Conservation (phyloP, 2,888 invertebrate genomes). For the Buathra laborator region DNA sequence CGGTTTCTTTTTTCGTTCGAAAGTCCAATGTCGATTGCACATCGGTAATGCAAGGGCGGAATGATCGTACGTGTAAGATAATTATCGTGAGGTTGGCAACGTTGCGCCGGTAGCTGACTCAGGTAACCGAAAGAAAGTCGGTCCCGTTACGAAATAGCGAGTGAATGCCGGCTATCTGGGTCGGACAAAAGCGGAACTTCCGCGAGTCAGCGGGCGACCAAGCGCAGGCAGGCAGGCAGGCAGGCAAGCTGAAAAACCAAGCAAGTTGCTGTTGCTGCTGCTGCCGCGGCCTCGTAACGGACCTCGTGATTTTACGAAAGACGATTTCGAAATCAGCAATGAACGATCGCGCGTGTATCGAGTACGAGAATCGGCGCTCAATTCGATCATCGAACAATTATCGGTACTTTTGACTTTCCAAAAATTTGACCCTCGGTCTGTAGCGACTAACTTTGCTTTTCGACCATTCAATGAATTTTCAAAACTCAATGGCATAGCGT, state of each 20-base stretch:
- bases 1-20: too few species aligned
- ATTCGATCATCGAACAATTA: constrained; percentile 18
- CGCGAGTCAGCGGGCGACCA: constrained; percentile 72
- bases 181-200: constrained; percentile 84
- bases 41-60: too few species aligned
- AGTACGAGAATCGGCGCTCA: constrained; percentile 18
- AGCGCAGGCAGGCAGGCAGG: constrained; percentile 36
- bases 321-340: constrained; percentile 51
- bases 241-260: constrained; percentile 38
- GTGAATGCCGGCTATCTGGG: constrained; percentile 84
- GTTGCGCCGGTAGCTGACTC: constrained; percentile 57
- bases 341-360: constrained; percentile 34
- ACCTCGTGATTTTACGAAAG: constrained; percentile 60
- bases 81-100: constrained; percentile 3
- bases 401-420: neutral
- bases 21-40: too few species aligned
- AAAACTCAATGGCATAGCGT: too few species aligned
- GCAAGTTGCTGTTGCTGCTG: constrained; percentile 32
- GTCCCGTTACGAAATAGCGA: constrained; percentile 85
- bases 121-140: constrained; percentile 77
- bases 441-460: neutral
- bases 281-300: constrained; percentile 42
- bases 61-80: too few species aligned
- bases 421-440: neutral
- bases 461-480: too few species aligned